These are phyloP conservation scores for Drosophila seguyi DNA, from an alignment of 1,140 invertebrate species.

Conservation along the genomic window DNA sequence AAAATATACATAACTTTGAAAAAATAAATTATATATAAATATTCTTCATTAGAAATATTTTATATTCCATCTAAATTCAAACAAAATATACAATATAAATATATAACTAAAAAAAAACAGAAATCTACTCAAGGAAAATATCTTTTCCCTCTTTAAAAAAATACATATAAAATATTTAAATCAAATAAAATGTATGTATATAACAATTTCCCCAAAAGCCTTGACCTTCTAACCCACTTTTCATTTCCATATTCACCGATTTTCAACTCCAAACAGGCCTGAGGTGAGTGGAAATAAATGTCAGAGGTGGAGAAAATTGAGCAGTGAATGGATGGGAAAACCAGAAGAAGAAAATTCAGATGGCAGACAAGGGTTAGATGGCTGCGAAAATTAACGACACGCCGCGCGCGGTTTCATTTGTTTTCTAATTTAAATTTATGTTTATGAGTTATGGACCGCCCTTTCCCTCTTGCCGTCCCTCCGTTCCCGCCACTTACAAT, in stretches of 20 bases:
- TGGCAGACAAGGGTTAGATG: conserved; percentile 27
- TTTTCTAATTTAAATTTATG: conserved; percentile 84
- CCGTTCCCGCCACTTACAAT: conserved; percentile 45
- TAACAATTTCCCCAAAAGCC: neutral
- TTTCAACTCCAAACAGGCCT: neutral
- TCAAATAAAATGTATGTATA: neutral
- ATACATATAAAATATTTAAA: neutral
- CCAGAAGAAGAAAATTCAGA: neutral
- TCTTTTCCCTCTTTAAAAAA: neutral
- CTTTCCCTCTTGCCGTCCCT: neutral
- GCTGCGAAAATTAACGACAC: conserved; percentile 66
- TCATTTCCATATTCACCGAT: conserved; percentile 18
- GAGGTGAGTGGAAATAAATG: conserved; percentile 9
- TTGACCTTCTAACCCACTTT: conserved; percentile 31
- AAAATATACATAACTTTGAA: neutral
- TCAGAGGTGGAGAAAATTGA: neutral
- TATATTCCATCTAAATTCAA: neutral
- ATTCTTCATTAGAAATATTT: neutral
- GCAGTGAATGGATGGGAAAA: neutral
- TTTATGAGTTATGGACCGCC: conserved; percentile 74
- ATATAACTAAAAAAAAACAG: neutral
- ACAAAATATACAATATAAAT: neutral
- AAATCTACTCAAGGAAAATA: neutral
- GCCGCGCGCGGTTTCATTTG: conserved; percentile 68
- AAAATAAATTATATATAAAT: neutral